A percentile compares a stretch with the other conserved stretches of the same genome.
Conservation (phyloP, 1,140 invertebrate genomes). For the Aleiodes sp. region DNA sequence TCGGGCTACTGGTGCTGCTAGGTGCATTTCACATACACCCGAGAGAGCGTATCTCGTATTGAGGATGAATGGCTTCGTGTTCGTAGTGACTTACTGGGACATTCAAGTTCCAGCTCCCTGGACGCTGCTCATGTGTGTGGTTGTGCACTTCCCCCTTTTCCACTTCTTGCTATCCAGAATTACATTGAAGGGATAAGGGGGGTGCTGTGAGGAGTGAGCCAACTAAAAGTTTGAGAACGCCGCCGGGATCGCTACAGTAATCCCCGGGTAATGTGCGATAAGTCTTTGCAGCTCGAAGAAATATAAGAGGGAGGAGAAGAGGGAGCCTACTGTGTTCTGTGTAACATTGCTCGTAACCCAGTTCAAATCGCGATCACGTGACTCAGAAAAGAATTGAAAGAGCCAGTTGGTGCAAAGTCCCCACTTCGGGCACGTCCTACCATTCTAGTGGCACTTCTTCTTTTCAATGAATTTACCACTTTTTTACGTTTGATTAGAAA, state of each 20-base stretch:
- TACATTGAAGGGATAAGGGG: neutral
- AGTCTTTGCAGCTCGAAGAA: slow-evolving; percentile 38
- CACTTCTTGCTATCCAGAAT: neutral
- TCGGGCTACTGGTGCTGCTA: neutral
- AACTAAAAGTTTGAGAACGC: slow-evolving; percentile 46
- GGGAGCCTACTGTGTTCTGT: slow-evolving; percentile 20
- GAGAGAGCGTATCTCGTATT: slow-evolving; percentile 16
- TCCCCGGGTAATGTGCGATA: slow-evolving; percentile 49
- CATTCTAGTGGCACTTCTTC: too few relatives aligned
- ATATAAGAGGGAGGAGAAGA: slow-evolving; percentile 16
- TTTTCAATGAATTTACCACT: too few relatives aligned
- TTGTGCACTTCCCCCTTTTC: neutral
- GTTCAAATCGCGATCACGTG: slow-evolving; percentile 16
- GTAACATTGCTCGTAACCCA: slow-evolving; percentile 34
- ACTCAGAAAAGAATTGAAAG: neutral
- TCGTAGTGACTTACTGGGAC: slow-evolving; percentile 23
- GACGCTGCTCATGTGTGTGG: slow-evolving; percentile 5
- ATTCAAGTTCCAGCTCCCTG: slow-evolving; percentile 22
- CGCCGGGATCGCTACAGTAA: slow-evolving; percentile 44
- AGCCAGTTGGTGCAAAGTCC: slow-evolving; percentile 23
- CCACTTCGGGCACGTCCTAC: neutral
- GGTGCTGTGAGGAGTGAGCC: slow-evolving; percentile 23
- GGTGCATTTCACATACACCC: neutral
- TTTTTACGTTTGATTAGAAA: too few relatives aligned
- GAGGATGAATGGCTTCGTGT: slow-evolving; percentile 24